Evolutionary conservation across 2,797 vertebrate genomes (phyloP), one percentile per base, ranked within the genome.

Genomic region (Acridotheres tristis): DNA sequence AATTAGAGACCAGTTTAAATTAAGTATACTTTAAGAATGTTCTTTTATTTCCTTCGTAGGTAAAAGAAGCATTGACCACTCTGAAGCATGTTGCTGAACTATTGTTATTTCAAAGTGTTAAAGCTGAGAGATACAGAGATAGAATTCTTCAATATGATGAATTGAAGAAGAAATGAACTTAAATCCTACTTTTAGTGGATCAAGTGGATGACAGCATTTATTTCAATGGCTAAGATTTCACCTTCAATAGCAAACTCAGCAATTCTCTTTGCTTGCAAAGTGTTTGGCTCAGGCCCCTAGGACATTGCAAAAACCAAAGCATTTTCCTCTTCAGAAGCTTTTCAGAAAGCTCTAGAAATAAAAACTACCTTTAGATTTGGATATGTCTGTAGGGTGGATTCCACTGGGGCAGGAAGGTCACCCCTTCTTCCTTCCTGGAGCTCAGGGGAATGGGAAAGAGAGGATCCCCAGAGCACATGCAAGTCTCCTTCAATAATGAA

Each of bases 311-410:
- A 89, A 59, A 86, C 93, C 42, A 95, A 97, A 95, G 80, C 9
- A 47, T 40, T 96, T 92, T 96, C 38, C 36, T 91, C 78, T 90
- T 93, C 63, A 93, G 90, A 94, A 93, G 62, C 48, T 91, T 91
- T 93, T 93, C 73, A 83, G 77, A 85, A 82, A 93, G 54, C 16
- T 69, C 23, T 76, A 79, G 76, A 85, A 92, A 87, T 81, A 87
- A 94, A 96, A 92, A 43, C 22, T 74, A 61, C 18, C 54, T 92
- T 92, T 93, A 90, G 69, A 91, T 95, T 91, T 85, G 65, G 59
- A 86, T 66, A 62, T 68, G 38, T 92, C 85, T 85, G 57, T 92
- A 89, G 72, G 57, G 75, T 69, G 38, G 63, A 95, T 78, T 95
- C 80, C 48, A 65, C 36, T 7, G 11, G 62, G 50, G 87, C 75